Evolutionary conservation across 2,888 invertebrate genomes (phyloP).

Genomic region (Pheosia gnoma): DNA sequence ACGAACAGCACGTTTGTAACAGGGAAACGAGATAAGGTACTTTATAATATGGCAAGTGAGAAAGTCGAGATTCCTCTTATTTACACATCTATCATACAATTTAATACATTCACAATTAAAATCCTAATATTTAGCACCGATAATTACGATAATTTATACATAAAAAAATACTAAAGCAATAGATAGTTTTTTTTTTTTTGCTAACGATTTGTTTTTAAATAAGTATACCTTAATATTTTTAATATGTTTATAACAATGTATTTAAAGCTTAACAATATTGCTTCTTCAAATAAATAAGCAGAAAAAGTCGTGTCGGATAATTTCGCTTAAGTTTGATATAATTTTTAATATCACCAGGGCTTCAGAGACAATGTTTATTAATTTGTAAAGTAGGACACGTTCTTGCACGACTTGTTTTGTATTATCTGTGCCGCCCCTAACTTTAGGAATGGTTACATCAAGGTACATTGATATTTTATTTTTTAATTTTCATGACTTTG

Average conservation of each 20-base stretch:
- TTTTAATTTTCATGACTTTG: conserved; percentile 44
- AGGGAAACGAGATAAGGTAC: conserved; percentile 32
- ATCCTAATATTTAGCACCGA: neutral
- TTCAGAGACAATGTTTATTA: neutral
- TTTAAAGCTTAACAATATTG: conserved; percentile 6
- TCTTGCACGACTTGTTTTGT: neutral
- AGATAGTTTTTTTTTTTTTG: neutral
- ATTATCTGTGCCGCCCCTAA: neutral
- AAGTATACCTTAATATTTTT: neutral
- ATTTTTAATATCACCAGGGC: neutral
- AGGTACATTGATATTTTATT: neutral
- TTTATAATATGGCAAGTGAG: conserved; percentile 34
- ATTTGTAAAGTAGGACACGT: neutral
- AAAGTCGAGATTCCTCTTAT: conserved; percentile 29
- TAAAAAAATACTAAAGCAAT: too few relatives aligned
- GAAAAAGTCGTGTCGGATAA: neutral
- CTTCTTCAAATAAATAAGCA: conserved; percentile 2
- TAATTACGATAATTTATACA: neutral
- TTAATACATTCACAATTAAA: neutral
- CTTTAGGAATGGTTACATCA: neutral
- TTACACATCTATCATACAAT: conserved; percentile 2
- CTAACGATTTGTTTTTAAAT: neutral
- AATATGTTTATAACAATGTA: neutral
- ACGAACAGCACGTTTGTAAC: conserved; percentile 14
- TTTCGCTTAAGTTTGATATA: neutral